Percentiles rank a stretch among this genome's conserved stretches.
phyloP scores from a whole-genome alignment of 2,888 invertebrate species.

The Cataglyphis rosenhaueri region DNA sequence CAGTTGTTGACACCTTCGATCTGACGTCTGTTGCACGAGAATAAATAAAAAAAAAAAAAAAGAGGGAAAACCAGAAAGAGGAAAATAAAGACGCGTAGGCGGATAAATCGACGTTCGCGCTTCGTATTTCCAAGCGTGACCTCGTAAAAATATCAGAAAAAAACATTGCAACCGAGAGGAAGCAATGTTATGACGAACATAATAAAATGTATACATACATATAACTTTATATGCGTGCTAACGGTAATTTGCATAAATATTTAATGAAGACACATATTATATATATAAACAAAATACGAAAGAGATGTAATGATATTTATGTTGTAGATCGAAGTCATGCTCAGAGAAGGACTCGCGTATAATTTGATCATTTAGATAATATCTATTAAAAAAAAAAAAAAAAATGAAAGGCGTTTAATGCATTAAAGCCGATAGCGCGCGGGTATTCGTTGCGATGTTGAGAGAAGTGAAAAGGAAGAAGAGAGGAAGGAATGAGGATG shows the following conservation, averaged over 20 bases:
- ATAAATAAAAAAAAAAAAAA: constrained; percentile 44
- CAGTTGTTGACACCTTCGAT: constrained; percentile 40
- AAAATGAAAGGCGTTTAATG: background rate
- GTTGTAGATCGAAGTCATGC: background rate
- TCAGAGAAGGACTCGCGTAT: background rate
- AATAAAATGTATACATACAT: background rate
- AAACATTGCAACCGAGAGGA: background rate
- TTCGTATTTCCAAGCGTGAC: background rate
- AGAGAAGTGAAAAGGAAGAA: constrained; percentile 1
- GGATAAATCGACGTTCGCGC: constrained; percentile 5
- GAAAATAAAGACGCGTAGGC: constrained; percentile 21
- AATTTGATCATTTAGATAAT: constrained; percentile 13
- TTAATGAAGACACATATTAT: background rate
- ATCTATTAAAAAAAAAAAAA: background rate
- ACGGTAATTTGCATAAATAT: constrained; percentile 33
- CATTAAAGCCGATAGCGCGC: constrained; percentile 3
- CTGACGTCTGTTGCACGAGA: constrained; percentile 21
- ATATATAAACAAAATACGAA: background rate
- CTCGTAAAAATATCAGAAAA: constrained; percentile 9
- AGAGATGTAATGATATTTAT: background rate
- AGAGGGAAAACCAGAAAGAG: constrained; percentile 6
- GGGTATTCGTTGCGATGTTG: background rate
- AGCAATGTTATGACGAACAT: constrained; percentile 14
- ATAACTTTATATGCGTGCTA: constrained; percentile 4
- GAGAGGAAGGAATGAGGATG: background rate